phyloP scores from a whole-genome alignment of 2,113 vertebrate genomes.

The Chionis minor region DNA sequence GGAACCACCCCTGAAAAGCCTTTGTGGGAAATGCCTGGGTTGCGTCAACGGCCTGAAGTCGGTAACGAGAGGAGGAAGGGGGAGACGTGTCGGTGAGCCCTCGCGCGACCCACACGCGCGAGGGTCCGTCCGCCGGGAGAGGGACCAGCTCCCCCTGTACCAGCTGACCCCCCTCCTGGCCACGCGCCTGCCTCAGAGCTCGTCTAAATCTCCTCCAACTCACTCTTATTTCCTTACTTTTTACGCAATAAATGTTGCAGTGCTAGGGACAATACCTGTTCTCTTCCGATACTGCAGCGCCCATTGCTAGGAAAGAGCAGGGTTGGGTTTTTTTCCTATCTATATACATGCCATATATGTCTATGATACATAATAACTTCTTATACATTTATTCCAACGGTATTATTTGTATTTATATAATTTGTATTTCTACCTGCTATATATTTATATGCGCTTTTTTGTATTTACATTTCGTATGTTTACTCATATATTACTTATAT shows the following conservation, averaged over 20 bases:
- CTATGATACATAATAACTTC: neutral
- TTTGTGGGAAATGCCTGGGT: neutral
- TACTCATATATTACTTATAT: neutral
- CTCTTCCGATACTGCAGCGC: neutral
- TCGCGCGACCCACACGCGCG: neutral
- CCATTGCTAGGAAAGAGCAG: neutral
- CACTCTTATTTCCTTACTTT: neutral
- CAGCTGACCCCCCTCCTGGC: neutral
- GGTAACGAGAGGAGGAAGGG: neutral
- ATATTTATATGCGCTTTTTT: neutral
- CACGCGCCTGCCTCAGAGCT: rapidly evolving
- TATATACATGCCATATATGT: neutral
- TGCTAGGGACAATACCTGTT: neutral
- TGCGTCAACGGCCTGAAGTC: neutral
- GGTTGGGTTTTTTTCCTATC: neutral
- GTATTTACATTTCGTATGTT: neutral
- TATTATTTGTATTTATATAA: neutral
- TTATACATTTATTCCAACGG: neutral
- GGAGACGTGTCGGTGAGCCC: neutral
- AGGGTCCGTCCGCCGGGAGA: neutral
- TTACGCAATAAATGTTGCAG: neutral
- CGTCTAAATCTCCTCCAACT: neutral
- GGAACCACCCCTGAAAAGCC: neutral
- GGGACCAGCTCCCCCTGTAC: rapidly evolving
- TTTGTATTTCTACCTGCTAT: neutral